Evolutionary conservation across 2,797 vertebrate species (phyloP).

Genomic region (Agapornis canus): DNA sequence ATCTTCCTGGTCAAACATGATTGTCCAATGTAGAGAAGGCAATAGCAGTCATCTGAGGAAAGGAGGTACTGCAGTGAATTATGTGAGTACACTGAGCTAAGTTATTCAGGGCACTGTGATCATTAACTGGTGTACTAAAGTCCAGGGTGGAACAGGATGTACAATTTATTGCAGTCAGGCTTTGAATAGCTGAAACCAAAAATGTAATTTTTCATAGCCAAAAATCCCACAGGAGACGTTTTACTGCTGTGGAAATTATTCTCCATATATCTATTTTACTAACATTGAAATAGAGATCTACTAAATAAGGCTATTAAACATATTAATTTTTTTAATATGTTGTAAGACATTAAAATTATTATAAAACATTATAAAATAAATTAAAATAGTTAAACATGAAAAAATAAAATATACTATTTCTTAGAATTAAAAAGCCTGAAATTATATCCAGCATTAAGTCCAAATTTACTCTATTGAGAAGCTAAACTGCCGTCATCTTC

Average conservation of each 20-base stretch:
- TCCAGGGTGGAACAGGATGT: not conserved
- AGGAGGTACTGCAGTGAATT: not conserved
- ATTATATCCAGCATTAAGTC: not conserved
- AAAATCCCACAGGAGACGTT: not conserved
- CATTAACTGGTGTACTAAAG: not conserved
- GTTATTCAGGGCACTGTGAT: not conserved
- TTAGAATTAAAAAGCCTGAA: not conserved
- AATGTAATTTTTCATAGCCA: not conserved
- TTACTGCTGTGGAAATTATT: not conserved
- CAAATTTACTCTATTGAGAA: not conserved
- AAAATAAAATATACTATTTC: not conserved
- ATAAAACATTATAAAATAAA: not conserved
- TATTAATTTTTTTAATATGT: not conserved
- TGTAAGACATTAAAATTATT: not conserved
- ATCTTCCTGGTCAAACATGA: not conserved
- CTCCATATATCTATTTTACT: not conserved
- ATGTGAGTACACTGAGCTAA: not conserved
- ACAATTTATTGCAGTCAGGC: not conserved
- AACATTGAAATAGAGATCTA: not conserved
- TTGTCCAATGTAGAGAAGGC: not conserved
- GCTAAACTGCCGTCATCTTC: not conserved
- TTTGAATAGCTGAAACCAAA: not conserved
- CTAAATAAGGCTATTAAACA: not conserved
- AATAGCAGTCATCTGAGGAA: not conserved
- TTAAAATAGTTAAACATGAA: not conserved